A percentile compares a stretch with the other conserved stretches of the same genome.
phyloP scores from a whole-genome alignment of 2,888 invertebrate genomes.

The Drymonia ruficornis region DNA sequence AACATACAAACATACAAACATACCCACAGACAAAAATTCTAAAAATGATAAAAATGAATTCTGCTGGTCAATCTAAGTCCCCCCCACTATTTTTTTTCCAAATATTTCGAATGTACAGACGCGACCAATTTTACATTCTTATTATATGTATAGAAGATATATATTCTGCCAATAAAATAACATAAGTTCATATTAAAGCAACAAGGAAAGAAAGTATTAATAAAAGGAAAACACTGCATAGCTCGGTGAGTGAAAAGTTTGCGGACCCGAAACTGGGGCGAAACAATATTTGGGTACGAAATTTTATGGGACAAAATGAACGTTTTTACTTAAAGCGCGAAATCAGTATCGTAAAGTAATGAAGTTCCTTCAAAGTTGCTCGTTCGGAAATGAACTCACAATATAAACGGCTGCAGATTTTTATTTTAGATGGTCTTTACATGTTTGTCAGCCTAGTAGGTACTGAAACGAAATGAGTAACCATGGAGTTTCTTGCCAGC shows the following conservation, averaged over 20 bases:
- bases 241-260: conserved; percentile 16
- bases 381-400: background rate
- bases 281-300: conserved; percentile 5
- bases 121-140: too few relatives aligned
- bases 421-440: too few relatives aligned
- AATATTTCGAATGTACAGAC: too few relatives aligned
- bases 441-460: too few relatives aligned
- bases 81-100: too few relatives aligned
- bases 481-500: too few relatives aligned
- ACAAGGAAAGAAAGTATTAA: background rate
- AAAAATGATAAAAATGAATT: too few relatives aligned
- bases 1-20: too few relatives aligned
- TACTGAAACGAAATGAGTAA: too few relatives aligned
- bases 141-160: too few relatives aligned
- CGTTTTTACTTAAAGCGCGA: conserved; percentile 8
- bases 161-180: background rate
- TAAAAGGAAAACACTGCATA: conserved; percentile 8
- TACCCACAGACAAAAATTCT: too few relatives aligned
- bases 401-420: background rate
- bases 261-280: conserved; percentile 1
- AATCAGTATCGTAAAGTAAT: conserved; percentile 8
- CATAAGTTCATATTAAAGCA: conserved; percentile 1
- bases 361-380: conserved; percentile 2
- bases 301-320: conserved; percentile 6
- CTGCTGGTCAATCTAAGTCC: too few relatives aligned